Evolutionary conservation across 2,888 invertebrate species (phyloP).

Genomic region (Nemoura dubitans): DNA sequence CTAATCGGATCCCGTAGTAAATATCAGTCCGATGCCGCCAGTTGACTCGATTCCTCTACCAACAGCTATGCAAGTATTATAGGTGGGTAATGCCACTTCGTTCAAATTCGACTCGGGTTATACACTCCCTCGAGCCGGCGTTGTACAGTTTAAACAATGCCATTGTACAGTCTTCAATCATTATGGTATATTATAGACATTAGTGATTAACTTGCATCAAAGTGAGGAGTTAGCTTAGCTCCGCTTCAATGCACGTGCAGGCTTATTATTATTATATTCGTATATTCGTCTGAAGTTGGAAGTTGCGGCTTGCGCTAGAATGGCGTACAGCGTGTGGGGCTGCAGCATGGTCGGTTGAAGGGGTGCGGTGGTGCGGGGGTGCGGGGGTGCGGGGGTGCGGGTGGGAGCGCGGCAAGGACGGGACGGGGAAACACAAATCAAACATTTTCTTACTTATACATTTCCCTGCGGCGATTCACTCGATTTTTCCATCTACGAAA

Average conservation of each 20-base stretch:
- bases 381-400: not conserved
- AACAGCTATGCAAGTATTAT: too few species aligned
- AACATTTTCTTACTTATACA: constrained; percentile 45
- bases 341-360: not conserved
- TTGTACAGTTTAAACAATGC: not conserved
- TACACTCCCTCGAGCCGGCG: not conserved
- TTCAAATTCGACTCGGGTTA: not conserved
- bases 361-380: not conserved
- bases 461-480: constrained; percentile 49
- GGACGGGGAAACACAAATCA: constrained; percentile 48
- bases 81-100: too few species aligned
- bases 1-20: too few species aligned
- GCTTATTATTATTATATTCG: constrained; percentile 29
- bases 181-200: constrained; percentile 42
- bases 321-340: not conserved
- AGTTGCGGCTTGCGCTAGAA: constrained; percentile 18
- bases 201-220: constrained; percentile 48
- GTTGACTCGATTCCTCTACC: too few species aligned
- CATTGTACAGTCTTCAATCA: not conserved
- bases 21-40: too few species aligned
- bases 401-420: too few species aligned
- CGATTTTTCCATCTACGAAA: constrained; percentile 50
- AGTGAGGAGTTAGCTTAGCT: constrained; percentile 40
- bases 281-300: not conserved
- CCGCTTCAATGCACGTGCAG: not conserved